A percentile compares a stretch with the other conserved stretches of the same genome.
Evolutionary conservation across 2,888 invertebrate genomes (phyloP).

Genomic region (Drosophila paracracens): DNA sequence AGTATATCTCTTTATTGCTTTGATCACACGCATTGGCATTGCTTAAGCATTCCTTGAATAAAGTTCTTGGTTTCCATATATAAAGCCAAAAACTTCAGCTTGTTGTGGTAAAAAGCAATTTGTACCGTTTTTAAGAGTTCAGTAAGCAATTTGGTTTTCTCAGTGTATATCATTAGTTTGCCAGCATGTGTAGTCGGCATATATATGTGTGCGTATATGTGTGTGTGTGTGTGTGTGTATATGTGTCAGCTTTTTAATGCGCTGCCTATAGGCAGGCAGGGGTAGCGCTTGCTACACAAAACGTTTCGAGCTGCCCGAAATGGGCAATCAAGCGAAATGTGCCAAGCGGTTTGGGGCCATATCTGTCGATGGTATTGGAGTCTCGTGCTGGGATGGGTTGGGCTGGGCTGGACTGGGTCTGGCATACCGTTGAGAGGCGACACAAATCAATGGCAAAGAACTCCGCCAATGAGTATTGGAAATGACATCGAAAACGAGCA

Average conservation of each 20-base stretch:
- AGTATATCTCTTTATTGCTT: not conserved
- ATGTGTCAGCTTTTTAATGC: conserved; percentile 56
- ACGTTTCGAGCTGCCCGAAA: conserved; percentile 60
- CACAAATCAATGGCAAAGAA: conserved; percentile 64
- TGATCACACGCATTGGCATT: not conserved
- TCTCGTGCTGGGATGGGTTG: conserved; percentile 2
- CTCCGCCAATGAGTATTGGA: conserved; percentile 62
- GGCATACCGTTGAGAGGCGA: conserved; percentile 41
- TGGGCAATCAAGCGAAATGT: conserved; percentile 76
- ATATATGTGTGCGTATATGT: conserved; percentile 9
- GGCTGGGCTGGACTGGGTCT: conserved; percentile 1
- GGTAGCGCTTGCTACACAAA: conserved; percentile 30
- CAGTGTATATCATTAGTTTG: conserved; percentile 21
- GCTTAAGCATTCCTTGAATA: not conserved
- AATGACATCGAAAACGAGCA: conserved; percentile 45
- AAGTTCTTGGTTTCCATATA: not conserved
- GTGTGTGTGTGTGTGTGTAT: conserved; percentile 15
- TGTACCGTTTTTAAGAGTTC: not conserved
- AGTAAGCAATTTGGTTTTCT: not conserved
- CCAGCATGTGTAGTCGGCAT: conserved; percentile 17
- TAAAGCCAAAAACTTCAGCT: not conserved
- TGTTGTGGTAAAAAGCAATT: not conserved
- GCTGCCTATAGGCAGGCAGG: conserved; percentile 42
- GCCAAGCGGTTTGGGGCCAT: conserved; percentile 56
- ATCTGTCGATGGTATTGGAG: conserved; percentile 32